phyloP scores from a whole-genome alignment of 2,113 vertebrate species.

The Junco hyemalis region DNA sequence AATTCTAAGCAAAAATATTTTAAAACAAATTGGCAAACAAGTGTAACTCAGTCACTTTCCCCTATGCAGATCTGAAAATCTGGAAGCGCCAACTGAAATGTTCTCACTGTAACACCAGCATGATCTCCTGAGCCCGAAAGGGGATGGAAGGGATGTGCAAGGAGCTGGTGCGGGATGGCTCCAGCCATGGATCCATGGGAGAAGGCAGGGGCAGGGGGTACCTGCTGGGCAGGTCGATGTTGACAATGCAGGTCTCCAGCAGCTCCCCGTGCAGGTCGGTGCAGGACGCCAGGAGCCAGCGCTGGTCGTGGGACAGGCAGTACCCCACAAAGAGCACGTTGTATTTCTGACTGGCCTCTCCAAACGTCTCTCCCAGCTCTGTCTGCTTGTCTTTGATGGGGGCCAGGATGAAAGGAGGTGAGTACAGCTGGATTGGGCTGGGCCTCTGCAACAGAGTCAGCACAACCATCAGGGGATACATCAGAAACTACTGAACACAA shows the following conservation, averaged over 20 bases:
- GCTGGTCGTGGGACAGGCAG: slow-evolving; percentile 96
- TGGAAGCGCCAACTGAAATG: background rate
- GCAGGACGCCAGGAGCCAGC: slow-evolving; percentile 96
- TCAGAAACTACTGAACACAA: background rate
- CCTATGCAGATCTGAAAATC: background rate
- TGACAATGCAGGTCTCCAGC: slow-evolving; percentile 92
- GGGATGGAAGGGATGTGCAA: background rate
- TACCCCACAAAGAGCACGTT: slow-evolving; percentile 96
- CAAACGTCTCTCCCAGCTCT: slow-evolving; percentile 88
- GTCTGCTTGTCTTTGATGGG: slow-evolving; percentile 90
- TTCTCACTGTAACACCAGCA: background rate
- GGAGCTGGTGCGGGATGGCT: background rate
- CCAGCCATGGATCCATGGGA: background rate
- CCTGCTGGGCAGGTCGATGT: slow-evolving; percentile 93
- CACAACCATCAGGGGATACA: background rate
- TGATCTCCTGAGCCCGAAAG: background rate
- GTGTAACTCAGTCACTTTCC: background rate
- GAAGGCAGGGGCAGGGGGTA: background rate
- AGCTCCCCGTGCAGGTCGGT: slow-evolving; percentile 96
- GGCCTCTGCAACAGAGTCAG: slow-evolving; percentile 80
- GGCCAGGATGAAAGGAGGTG: slow-evolving; percentile 90
- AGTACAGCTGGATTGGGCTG: slow-evolving; percentile 88
- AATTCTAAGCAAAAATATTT: background rate
- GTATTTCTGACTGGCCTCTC: slow-evolving; percentile 88
- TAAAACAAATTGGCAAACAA: background rate